Evolutionary conservation across 2,888 invertebrate species (phyloP), one percentile per base, ranked within the genome.

Genomic region (Sarcophaga caerulescens): DNA sequence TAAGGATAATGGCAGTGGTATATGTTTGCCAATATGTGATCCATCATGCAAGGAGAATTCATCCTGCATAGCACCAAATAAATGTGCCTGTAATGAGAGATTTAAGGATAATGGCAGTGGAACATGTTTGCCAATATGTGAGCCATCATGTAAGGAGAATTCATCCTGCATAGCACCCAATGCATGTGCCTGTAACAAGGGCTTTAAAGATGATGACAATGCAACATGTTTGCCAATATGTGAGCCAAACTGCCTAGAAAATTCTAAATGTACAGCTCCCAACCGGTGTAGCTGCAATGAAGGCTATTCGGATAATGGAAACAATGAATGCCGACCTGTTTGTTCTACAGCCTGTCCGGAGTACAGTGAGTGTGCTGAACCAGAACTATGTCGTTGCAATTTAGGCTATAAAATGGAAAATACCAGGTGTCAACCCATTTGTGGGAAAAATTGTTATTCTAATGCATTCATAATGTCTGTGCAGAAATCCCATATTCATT

Each of bases 141-240:
- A n/a, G n/a, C n/a, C n/a, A n/a, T n/a, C n/a, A n/a, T n/a, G n/a
- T n/a, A n/a, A n/a, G n/a, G n/a, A n/a, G n/a, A n/a, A n/a, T n/a
- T n/a, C n/a, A n/a, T n/a, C n/a, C n/a, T n/a, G n/a, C n/a, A n/a
- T n/a, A n/a, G n/a, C n/a, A n/a, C n/a, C n/a, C n/a, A n/a, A n/a
- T n/a, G n/a, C n/a, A n/a, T n/a, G n/a, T n/a, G n/a, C n/a, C n/a
- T n/a, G n/a, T n/a, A n/a, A n/a, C n/a, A n/a, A n/a, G n/a, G n/a
- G n/a, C n/a, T n/a, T n/a, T n/a, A n/a, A n/a, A n/a, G n/a, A n/a
- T n/a, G n/a, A n/a, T n/a, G n/a, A n/a, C n/a, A n/a, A n/a, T n/a
- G n/a, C n/a, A n/a, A n/a, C n/a, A 12, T 92, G 92, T 68, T 76
- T 82, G 44, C 90, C 92, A 2, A 71, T 80, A 0, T 92, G 92